phyloP scores from a whole-genome alignment of 2,113 vertebrate species.

The Sander vitreus region DNA sequence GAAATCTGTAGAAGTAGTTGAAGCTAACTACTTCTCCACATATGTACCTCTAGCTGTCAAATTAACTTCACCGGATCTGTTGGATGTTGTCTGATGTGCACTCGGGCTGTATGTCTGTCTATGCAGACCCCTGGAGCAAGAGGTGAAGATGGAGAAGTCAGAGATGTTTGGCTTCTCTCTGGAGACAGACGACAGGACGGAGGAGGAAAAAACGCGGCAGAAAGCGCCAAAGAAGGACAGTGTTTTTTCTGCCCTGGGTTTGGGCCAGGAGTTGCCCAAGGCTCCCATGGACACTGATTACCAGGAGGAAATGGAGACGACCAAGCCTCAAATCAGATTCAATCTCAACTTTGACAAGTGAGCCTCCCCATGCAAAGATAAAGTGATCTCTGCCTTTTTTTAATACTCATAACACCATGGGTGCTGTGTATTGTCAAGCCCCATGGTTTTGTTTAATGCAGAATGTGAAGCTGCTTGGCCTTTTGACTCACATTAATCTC shows the following conservation, averaged over 20 bases:
- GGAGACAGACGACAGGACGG: constrained; percentile 81
- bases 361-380: constrained; percentile 53
- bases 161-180: constrained; percentile 73
- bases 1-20: background rate
- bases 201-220: constrained; percentile 57
- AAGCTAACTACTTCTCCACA: background rate
- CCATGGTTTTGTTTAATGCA: background rate
- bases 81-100: constrained; percentile 12
- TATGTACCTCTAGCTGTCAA: background rate
- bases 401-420: background rate
- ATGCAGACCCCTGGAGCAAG: constrained; percentile 3
- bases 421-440: constrained; percentile 32
- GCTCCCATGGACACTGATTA: constrained; percentile 90
- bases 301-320: constrained; percentile 82
- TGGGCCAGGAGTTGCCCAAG: constrained; percentile 74
- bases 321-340: constrained; percentile 82
- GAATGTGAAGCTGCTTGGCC: constrained; percentile 10
- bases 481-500: background rate
- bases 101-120: background rate
- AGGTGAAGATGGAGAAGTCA: constrained; percentile 85
- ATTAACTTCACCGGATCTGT: background rate
- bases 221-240: constrained; percentile 54
- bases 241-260: constrained; percentile 71
- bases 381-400: background rate
- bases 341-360: constrained; percentile 85